Evolutionary conservation across 2,888 invertebrate genomes (phyloP), one percentile per base, ranked within the genome.

Genomic region (Cosmopolites sordidus): DNA sequence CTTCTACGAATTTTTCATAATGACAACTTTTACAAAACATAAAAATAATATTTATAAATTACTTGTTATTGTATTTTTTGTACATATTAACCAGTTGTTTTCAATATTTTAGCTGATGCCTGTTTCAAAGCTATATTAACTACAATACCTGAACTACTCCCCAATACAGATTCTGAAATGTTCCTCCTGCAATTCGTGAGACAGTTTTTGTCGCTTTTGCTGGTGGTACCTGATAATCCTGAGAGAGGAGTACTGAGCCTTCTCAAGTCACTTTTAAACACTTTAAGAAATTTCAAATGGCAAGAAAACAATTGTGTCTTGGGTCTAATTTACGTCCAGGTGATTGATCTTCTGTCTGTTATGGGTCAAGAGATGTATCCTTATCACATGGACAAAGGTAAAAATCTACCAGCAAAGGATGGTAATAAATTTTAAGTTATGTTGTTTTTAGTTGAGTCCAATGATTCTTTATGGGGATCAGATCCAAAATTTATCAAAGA

Each of bases 61-160:
- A n/a, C n/a, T n/a, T n/a, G n/a, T n/a, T n/a, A n/a, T n/a, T n/a
- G n/a, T n/a, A n/a, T n/a, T n/a, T n/a, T n/a, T n/a, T n/a, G n/a
- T n/a, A n/a, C n/a, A n/a, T n/a, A n/a, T n/a, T n/a, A n/a, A n/a
- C n/a, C n/a, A n/a, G n/a, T n/a, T n/a, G n/a, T n/a, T n/a, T 22
- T 22, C 22, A 22, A 3, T 22, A 22, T 78, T 75, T 65, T 67
- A 92, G 95, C 92, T 51, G 96, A 97, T 77, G 91, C 93, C 1
- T 94, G 93, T 71, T 89, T 96, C 65, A 94, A 94, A 75, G 90
- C 92, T 18, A 86, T 92, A 0, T 80, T 97, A 14, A 83, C 82
- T 54, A 75, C 92, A 43, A 81, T 96, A 59, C 82, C 86, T 0
- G 91, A 92, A 62, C 78, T 93, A 66, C 81, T 89, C 63, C 91